Base-by-base conservation (phyloP, 1,140 invertebrate species). In the Magallana gigas region DNA sequence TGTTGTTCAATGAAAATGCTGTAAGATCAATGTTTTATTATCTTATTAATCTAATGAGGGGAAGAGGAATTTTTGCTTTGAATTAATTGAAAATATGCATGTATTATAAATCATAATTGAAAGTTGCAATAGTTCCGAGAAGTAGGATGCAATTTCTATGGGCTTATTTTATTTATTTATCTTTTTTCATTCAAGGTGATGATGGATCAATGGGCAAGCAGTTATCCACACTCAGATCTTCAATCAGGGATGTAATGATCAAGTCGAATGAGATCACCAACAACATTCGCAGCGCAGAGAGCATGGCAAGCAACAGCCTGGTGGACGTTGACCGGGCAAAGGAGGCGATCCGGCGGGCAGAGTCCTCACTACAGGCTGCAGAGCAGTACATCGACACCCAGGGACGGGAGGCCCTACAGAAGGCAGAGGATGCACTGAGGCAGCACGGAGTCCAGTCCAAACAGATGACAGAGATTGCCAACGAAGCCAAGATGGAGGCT, bases 401-500 rank as follows among this genome's bases (percentile, higher is more conserved):
- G 92, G 98, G 98, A 5, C 95, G 96, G 29, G 95, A 96, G 36
- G 98, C 98, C 0, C 94, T 99, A 68, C 94, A 96, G 1, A 97
- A 97, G 91, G 98, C 98, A 0, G 96, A 96, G 92, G 96, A 97
- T 90, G 96, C 97, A 64, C 97, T 98, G 0, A 96, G 96, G 71
- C 96, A 98, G 94, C 98, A 98, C 94, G 98, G 98, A 8, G 97
- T 98, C 90, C 97, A 98, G 92, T 98, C 97, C 18, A 96, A 97
- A 36, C 96, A 97, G 91, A 99, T 99, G 97, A 98, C 98, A 1
- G 96, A 96, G 16, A 97, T 99, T 76, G 98, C 98, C 0, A 96
- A 97, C 86, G 97, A 98, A 93, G 98, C 98, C 5, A 96, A 98
- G 68, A 9, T 57, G 59, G 57, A 84, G 48, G 80, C 85, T n/a